These are phyloP conservation scores for Cirrhinus mrigala DNA, from an alignment of 2,797 vertebrate species.

Conservation along the genomic window DNA sequence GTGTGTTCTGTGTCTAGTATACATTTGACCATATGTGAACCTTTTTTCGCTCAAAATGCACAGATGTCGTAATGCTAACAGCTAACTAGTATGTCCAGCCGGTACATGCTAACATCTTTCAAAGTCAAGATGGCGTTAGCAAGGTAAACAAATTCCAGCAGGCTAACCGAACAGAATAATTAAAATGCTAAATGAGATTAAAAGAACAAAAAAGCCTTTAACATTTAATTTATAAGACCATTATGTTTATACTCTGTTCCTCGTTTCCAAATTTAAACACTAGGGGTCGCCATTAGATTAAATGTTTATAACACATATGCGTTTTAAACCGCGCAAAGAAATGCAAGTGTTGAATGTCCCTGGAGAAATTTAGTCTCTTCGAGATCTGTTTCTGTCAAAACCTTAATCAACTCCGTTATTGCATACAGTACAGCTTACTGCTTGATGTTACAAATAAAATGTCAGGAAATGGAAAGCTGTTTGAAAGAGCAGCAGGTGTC, in stretches of 20 bases:
- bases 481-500: not conserved
- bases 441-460: not conserved
- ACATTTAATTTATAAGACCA: not conserved
- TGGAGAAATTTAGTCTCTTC: not conserved
- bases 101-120: not conserved
- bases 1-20: not conserved
- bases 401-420: not conserved
- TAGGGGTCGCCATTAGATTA: constrained; percentile 1
- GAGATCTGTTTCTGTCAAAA: not conserved
- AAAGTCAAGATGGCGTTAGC: not conserved
- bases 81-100: not conserved
- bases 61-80: not conserved
- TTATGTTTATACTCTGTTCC: not conserved
- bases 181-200: not conserved
- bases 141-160: not conserved
- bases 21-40: not conserved
- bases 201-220: not conserved
- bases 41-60: not conserved
- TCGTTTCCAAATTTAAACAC: not conserved
- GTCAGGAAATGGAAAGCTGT: not conserved
- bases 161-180: too few relatives aligned
- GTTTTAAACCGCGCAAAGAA: not conserved
- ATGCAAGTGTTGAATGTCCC: not conserved
- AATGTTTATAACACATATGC: not conserved
- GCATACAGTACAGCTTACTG: not conserved